Base-by-base conservation (phyloP, 1,140 invertebrate species). In the Habropoda laboriosa region DNA sequence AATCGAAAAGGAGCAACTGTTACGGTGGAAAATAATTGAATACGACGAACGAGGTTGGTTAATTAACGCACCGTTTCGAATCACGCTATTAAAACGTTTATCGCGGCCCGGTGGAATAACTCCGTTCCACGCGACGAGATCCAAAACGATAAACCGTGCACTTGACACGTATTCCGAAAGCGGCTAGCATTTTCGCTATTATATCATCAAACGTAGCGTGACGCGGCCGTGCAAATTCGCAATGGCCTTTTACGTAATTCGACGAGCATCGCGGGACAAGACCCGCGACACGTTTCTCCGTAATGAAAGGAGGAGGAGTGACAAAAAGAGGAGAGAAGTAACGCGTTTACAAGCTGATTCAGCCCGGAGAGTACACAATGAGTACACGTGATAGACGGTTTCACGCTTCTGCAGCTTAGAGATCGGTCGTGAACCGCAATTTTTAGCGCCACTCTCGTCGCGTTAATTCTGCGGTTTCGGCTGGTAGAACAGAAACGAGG, bases 221-320 rank as follows among this genome's bases (percentile, higher is more conserved):
- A 60, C 66, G 60, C 38, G 30, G 38, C 42, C 21, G 30, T 38
- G 63, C 63, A 80, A 80, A 76, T 83, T 80, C 53, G 47, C 45
- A 32, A 80, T 24, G 16, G 47, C 38, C 18, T 85, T 68, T 81
- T 81, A 78, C 73, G 53, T 81, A 85, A 86, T 72, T 74, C 58
- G 40, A 55, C n/a, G 24, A 75, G 35, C 27, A 27, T 35, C 49
- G 70, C 13, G 6, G 55, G 32, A 55, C 64, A 53, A n/a, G 66
- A 49, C 24, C 30, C 40, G 18, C 57, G 35, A 76, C 63, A n/a
- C 66, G 47, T 30, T 83, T 84, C 45, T 18, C 27, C 27, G 32
- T 49, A 30, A 47, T 45, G 32, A 42, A 64, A 64, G 27, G 7
- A 21, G n/a, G n/a, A n/a, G n/a, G n/a, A n/a, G n/a, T n/a, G n/a